phyloP scores from a whole-genome alignment of 2,888 invertebrate species.

The Pocota personata region DNA sequence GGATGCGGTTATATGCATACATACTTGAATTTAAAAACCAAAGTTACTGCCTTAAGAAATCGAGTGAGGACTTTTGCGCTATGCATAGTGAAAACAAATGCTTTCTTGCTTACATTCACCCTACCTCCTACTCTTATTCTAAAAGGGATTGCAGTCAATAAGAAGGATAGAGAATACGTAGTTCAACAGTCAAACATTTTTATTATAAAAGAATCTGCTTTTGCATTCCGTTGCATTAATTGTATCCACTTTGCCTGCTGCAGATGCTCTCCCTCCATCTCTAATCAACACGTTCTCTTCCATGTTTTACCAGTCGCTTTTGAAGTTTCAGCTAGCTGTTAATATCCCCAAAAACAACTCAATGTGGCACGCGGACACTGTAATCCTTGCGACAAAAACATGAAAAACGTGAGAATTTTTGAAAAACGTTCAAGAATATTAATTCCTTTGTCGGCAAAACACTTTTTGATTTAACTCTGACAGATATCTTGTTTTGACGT shows the following conservation, averaged over 20 bases:
- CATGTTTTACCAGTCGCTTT: constrained; percentile 32
- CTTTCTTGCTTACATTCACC: too few species aligned
- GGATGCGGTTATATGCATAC: too few species aligned
- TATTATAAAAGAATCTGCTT: background rate
- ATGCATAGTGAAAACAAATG: too few species aligned
- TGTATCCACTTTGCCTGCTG: background rate
- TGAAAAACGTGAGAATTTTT: constrained; percentile 81
- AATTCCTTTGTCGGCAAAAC: constrained; percentile 74
- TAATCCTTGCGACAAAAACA: constrained; percentile 78
- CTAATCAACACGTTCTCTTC: background rate
- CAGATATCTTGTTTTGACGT: constrained; percentile 68
- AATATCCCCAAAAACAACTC: constrained; percentile 45
- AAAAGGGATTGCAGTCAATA: too few species aligned
- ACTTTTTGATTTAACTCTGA: constrained; percentile 62
- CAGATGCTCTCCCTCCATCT: background rate
- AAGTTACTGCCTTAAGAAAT: too few species aligned
- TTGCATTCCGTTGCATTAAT: background rate
- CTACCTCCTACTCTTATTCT: too few species aligned
- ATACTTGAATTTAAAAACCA: too few species aligned
- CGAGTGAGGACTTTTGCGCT: too few species aligned
- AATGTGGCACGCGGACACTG: constrained; percentile 61
- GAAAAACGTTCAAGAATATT: constrained; percentile 75
- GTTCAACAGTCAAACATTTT: too few species aligned
- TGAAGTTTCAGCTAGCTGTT: constrained; percentile 47
- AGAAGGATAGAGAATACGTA: too few species aligned